Evolutionary conservation across 2,888 invertebrate species (phyloP).

Genomic region (Scaptodrosophila latifasciaeformis): DNA sequence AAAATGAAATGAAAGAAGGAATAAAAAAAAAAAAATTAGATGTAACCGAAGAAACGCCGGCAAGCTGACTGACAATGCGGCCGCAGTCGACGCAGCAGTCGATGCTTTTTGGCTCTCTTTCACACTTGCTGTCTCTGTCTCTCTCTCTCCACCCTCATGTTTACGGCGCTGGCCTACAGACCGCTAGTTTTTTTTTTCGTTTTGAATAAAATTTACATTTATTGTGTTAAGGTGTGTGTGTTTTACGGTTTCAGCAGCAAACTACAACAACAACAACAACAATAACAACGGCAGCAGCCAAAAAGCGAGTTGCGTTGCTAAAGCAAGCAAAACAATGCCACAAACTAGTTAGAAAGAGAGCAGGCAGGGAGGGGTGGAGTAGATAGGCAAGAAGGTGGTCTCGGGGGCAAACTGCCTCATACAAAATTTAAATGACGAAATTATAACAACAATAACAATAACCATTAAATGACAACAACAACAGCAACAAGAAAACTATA

Average conservation of each 20-base stretch:
- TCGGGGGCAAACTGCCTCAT: slow-evolving; percentile 7
- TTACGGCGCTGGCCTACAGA: slow-evolving; percentile 31
- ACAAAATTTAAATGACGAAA: slow-evolving; percentile 57
- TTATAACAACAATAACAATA: slow-evolving; percentile 51
- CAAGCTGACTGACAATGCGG: slow-evolving; percentile 14
- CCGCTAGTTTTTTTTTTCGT: slow-evolving; percentile 26
- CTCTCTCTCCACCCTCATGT: slow-evolving; percentile 20
- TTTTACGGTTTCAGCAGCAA: slow-evolving; percentile 1
- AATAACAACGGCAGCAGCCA: slow-evolving; percentile 39
- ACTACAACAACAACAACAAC: not conserved
- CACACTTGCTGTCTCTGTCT: too few relatives aligned
- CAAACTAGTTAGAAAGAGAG: too few relatives aligned
- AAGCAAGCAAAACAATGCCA: slow-evolving; percentile 53
- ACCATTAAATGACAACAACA: slow-evolving; percentile 47
- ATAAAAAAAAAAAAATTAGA: slow-evolving; percentile 38
- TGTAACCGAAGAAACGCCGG: slow-evolving; percentile 60
- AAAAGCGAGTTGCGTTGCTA: slow-evolving; percentile 56
- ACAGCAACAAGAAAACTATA: slow-evolving; percentile 7
- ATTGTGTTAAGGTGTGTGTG: slow-evolving; percentile 19
- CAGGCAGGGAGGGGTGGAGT: not conserved
- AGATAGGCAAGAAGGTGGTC: slow-evolving; percentile 16
- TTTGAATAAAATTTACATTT: slow-evolving; percentile 66
- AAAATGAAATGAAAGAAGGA: slow-evolving; percentile 28
- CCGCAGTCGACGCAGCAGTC: not conserved
- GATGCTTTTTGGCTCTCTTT: slow-evolving; percentile 4